These are phyloP conservation scores for Horisme vitalbata DNA, from an alignment of 2,888 invertebrate genomes.

Conservation along the genomic window DNA sequence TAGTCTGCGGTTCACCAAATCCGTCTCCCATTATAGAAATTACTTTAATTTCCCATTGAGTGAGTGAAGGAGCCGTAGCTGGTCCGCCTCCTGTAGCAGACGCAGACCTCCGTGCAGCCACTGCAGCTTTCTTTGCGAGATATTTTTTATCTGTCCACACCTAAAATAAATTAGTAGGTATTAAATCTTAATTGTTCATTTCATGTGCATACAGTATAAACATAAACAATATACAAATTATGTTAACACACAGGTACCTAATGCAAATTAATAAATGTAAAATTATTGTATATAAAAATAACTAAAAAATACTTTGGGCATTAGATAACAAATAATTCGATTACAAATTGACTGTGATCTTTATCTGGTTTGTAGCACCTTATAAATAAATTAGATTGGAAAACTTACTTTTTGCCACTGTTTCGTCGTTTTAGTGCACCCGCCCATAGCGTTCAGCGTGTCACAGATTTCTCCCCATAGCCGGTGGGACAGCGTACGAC, in stretches of 20 bases:
- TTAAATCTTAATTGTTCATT: no score
- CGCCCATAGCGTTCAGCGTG: neutral
- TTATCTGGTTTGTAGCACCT: no score
- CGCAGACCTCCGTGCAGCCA: neutral
- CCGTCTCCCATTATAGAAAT: neutral
- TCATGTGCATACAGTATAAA: no score
- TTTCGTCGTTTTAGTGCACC: neutral
- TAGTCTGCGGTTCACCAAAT: neutral
- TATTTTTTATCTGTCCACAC: slow-evolving; percentile 1
- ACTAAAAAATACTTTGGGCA: no score
- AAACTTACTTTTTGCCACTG: slow-evolving; percentile 1
- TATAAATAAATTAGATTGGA: no score
- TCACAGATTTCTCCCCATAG: neutral
- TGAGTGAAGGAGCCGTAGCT: neutral
- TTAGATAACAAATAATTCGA: no score
- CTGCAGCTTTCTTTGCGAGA: neutral
- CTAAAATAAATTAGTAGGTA: neutral
- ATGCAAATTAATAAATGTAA: neutral
- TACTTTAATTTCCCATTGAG: neutral
- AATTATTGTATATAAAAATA: no score
- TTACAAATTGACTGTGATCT: no score
- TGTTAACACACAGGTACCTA: no score
- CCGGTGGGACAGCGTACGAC: neutral
- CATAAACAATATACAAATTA: no score
- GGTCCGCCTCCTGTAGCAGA: neutral